phyloP scores from a whole-genome alignment of 2,888 invertebrate species.

The Cacoxenus indagator region DNA sequence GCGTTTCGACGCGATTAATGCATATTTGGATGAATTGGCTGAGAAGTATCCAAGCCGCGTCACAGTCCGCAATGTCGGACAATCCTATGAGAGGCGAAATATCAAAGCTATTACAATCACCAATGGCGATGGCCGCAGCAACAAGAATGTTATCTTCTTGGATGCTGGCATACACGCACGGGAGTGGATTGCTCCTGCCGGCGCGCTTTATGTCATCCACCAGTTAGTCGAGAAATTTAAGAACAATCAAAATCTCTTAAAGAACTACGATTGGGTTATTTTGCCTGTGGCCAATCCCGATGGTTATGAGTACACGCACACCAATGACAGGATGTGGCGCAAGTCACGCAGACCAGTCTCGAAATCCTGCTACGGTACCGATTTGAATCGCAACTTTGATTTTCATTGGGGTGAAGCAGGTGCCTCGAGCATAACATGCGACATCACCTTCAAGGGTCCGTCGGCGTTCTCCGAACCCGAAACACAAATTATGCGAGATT shows the following conservation, averaged over 20 bases:
- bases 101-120: constrained; percentile 76
- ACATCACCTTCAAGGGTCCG: constrained; percentile 74
- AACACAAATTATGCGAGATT: constrained; percentile 73
- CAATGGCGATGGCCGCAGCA: constrained; percentile 63
- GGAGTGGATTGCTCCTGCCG: constrained; percentile 77
- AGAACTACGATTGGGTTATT: constrained; percentile 77
- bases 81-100: constrained; percentile 74
- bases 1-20: constrained; percentile 70
- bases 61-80: constrained; percentile 73
- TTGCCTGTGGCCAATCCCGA: constrained; percentile 79
- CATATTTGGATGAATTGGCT: constrained; percentile 71
- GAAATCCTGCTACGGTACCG: constrained; percentile 71
- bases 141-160: constrained; percentile 72
- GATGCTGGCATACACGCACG: constrained; percentile 76
- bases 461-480: constrained; percentile 77
- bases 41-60: constrained; percentile 72
- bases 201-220: constrained; percentile 74
- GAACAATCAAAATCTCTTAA: constrained; percentile 70
- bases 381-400: constrained; percentile 77
- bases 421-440: constrained; percentile 70
- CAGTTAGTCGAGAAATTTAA: constrained; percentile 72
- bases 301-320: constrained; percentile 77
- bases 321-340: constrained; percentile 71
- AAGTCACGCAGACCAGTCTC: constrained; percentile 71
- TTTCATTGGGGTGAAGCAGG: constrained; percentile 73